Percentiles rank a stretch among this genome's conserved stretches.
Conservation (phyloP, 1,140 invertebrate genomes). For the Lordiphosa collinella region DNA sequence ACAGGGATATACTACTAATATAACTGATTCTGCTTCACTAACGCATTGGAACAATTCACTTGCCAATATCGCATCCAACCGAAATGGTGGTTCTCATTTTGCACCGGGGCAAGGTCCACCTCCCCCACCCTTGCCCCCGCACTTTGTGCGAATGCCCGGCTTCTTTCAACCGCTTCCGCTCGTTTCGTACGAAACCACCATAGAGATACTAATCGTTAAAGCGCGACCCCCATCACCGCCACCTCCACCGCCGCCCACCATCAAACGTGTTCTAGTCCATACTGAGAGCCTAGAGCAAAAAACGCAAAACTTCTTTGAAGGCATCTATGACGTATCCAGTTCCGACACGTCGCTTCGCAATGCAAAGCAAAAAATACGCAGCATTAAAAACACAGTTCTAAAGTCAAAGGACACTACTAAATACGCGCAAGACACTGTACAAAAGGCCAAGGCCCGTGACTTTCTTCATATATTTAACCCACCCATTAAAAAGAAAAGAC, state of each 20-base stretch:
- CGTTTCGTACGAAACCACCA: conserved; percentile 75
- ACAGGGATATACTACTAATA: conserved; percentile 52
- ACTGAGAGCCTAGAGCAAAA: conserved; percentile 76
- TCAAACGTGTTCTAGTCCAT: conserved; percentile 72
- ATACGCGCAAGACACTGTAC: conserved; percentile 78
- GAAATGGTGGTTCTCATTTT: conserved; percentile 29
- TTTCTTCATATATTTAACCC: conserved; percentile 78
- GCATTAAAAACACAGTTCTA: conserved; percentile 72
- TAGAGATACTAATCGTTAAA: conserved; percentile 76
- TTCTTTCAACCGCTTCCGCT: conserved; percentile 78
- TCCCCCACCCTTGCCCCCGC: conserved; percentile 67
- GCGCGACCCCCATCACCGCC: conserved; percentile 69
- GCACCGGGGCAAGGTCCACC: conserved; percentile 47
- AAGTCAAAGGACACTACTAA: conserved; percentile 76
- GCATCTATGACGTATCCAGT: conserved; percentile 65
- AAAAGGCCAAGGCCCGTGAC: conserved; percentile 76
- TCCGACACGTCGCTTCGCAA: conserved; percentile 72
- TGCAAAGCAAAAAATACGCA: conserved; percentile 77
- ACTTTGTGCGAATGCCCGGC: conserved; percentile 73
- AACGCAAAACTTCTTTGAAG: conserved; percentile 75
- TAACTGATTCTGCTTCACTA: conserved; percentile 69
- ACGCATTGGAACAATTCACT: conserved; percentile 70
- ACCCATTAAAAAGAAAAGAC: conserved; percentile 65
- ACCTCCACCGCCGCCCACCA: conserved; percentile 60
- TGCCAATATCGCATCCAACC: conserved; percentile 46